phyloP scores from a whole-genome alignment of 2,113 vertebrate species.

The Anoura caudifer region DNA sequence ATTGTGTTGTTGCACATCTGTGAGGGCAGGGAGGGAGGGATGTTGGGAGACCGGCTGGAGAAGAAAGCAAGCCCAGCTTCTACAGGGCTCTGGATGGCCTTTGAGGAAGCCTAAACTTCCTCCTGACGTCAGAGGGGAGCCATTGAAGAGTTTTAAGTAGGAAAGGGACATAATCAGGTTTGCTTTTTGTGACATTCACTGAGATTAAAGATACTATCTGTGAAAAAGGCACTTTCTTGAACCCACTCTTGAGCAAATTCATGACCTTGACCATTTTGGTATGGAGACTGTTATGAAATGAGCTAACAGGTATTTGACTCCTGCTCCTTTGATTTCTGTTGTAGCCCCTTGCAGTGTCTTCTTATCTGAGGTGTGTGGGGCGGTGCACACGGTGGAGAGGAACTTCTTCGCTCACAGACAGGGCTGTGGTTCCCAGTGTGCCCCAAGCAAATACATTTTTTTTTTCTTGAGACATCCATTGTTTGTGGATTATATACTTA shows the following conservation, averaged over 20 bases:
- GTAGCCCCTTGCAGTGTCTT: background rate
- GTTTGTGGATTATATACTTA: constrained; percentile 10
- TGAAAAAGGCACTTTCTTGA: background rate
- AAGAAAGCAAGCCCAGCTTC: background rate
- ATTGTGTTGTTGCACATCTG: background rate
- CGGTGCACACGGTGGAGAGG: background rate
- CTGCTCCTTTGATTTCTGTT: background rate
- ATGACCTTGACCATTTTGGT: background rate
- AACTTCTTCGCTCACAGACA: background rate
- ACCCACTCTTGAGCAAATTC: background rate
- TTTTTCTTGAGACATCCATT: background rate
- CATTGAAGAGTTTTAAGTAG: background rate
- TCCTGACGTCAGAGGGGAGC: background rate
- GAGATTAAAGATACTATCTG: background rate
- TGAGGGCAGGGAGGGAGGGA: background rate
- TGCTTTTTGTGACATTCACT: background rate
- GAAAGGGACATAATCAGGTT: background rate
- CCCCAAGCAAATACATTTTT: background rate
- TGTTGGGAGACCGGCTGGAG: background rate
- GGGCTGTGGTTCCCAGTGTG: background rate
- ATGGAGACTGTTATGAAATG: background rate
- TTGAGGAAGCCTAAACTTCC: background rate
- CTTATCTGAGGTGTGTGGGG: background rate
- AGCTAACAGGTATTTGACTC: background rate
- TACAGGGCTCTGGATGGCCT: background rate